Base-by-base conservation (phyloP, 2,888 invertebrate species). In the Eremobia ochroleuca region DNA sequence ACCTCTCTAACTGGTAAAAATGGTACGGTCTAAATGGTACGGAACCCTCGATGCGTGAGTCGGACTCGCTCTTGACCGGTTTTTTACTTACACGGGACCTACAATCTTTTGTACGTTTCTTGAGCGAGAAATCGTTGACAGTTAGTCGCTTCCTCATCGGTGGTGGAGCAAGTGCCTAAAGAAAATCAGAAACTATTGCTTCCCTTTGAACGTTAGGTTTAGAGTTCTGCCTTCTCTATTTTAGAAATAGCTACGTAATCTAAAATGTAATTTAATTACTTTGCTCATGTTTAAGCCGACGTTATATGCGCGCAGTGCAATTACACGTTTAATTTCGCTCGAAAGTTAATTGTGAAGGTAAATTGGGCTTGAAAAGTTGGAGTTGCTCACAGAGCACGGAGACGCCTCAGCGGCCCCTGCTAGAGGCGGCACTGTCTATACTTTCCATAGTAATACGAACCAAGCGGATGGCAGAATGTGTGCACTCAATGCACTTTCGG, bases 281-380 rank as follows among this genome's bases (percentile, higher is more conserved):
- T 59, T 2, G 21, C 18, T 15, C n/a, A 34, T 34, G 43, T 21
- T 31, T 37, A 52, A 52, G n/a, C 37, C n/a, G 0, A 31, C 52
- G 37, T 37, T 59, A 52, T 25, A 52, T 25, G 52, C 40, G 25
- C 58, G 34, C 46, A 25, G 49, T 67, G 67, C 9, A 69, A 64
- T 64, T 69, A 55, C 9, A 66, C 52, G 66, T 79, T 66, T 55
- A 66, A 72, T 80, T 71, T 80, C 2, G 34, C n/a, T 43, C 11
- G 5, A 11, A 70, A 40, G 64, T 58, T 49, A 70, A 70, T 72
- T 72, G 34, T 40, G 52, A 28, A 13, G 59, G 28, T 65, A 55
- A 70, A 67, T 72, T 83, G 11, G 5, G 58, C 46, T 66, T 59
- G 52, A n/a, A 55, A 67, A 77, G 49, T 61, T 61, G 46, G 18